These are phyloP conservation scores for Anthoptus insignis DNA, from an alignment of 2,888 invertebrate species.

Conservation along the genomic window DNA sequence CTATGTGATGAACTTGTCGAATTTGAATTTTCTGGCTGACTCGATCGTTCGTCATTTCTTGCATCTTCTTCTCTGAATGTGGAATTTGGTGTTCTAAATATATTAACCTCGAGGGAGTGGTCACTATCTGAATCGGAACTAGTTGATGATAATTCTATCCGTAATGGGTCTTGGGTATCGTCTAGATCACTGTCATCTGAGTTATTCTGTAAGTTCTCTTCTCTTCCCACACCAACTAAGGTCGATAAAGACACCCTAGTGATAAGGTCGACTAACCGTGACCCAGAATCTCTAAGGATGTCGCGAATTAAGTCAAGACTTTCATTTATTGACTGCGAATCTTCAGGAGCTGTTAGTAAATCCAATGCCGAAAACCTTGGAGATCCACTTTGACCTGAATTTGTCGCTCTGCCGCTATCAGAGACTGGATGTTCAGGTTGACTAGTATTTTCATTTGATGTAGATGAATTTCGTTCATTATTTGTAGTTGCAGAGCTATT, in stretches of 20 bases:
- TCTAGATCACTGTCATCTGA: slow-evolving; percentile 64
- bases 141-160: slow-evolving; percentile 60
- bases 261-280: slow-evolving; percentile 77
- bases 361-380: slow-evolving; percentile 24
- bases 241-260: slow-evolving; percentile 80
- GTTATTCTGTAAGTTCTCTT: slow-evolving; percentile 56
- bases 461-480: slow-evolving; percentile 61
- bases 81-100: slow-evolving; percentile 73
- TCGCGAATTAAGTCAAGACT: slow-evolving; percentile 80
- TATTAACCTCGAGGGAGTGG: slow-evolving; percentile 74
- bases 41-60: slow-evolving; percentile 50
- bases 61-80: slow-evolving; percentile 67
- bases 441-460: slow-evolving; percentile 3
- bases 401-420: slow-evolving; percentile 1
- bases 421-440: slow-evolving; percentile 2
- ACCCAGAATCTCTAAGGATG: slow-evolving; percentile 80
- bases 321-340: slow-evolving; percentile 78
- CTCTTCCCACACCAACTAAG: slow-evolving; percentile 67
- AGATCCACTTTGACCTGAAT: slow-evolving; percentile 4
- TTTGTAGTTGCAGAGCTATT: slow-evolving; percentile 47
- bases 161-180: slow-evolving; percentile 23
- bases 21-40: slow-evolving; percentile 25
- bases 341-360: slow-evolving; percentile 58
- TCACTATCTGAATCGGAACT: slow-evolving; percentile 80
- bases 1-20: slow-evolving; percentile 43